Conservation (phyloP, 2,888 invertebrate genomes). For the Salticus scenicus region DNA sequence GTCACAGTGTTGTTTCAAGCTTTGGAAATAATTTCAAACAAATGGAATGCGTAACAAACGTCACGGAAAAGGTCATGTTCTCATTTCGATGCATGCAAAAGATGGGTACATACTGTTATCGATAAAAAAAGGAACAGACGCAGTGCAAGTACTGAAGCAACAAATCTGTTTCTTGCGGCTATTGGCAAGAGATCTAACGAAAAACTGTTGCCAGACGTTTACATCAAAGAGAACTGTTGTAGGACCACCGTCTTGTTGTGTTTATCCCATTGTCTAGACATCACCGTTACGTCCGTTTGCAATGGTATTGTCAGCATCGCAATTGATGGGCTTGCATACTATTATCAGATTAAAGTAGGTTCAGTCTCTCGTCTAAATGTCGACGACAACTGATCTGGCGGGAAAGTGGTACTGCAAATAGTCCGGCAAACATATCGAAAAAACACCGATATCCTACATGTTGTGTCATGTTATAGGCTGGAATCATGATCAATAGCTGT, state of each 20-base stretch:
- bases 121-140: too few species aligned
- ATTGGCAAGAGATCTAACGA: too few species aligned
- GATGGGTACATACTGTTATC: too few species aligned
- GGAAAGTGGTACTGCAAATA: not conserved
- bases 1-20: too few species aligned
- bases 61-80: too few species aligned
- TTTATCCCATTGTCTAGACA: not conserved
- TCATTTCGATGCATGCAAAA: too few species aligned
- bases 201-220: slow-evolving; percentile 18
- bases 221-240: not conserved
- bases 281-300: slow-evolving; percentile 15
- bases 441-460: slow-evolving; percentile 13
- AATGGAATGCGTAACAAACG: too few species aligned
- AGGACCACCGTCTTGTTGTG: slow-evolving; percentile 15
- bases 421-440: not conserved
- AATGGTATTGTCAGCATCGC: slow-evolving; percentile 17
- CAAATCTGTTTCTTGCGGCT: too few species aligned
- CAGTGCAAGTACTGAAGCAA: too few species aligned
- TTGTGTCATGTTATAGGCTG: slow-evolving; percentile 8
- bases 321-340: slow-evolving; percentile 19
- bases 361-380: slow-evolving; percentile 14
- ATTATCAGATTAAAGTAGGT: not conserved
- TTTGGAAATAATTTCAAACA: too few species aligned
- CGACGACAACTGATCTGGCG: slow-evolving; percentile 5
- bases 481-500: slow-evolving; percentile 6